Conservation (phyloP, 2,797 vertebrate species). For the Pseudochromis fuscus region DNA sequence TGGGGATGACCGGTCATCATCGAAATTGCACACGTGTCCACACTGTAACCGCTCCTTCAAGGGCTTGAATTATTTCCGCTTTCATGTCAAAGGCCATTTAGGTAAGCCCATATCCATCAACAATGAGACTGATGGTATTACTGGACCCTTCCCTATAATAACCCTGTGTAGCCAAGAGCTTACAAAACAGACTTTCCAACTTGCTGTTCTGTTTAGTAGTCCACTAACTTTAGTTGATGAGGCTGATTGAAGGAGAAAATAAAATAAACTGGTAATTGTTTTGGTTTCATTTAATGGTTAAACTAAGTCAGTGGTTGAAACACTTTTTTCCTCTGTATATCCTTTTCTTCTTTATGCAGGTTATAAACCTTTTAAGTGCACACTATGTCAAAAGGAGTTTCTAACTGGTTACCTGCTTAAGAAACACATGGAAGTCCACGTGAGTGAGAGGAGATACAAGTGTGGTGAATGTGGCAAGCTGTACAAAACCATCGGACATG, state of each 20-base stretch:
- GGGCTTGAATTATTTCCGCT: constrained; percentile 88
- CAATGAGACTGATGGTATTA: background rate
- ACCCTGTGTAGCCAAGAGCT: too few relatives aligned
- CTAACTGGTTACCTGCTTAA: constrained; percentile 95
- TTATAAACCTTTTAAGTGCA: constrained; percentile 92
- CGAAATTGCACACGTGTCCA: constrained; percentile 87
- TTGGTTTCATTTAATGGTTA: too few relatives aligned
- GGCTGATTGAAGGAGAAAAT: too few relatives aligned
- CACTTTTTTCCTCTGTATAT: background rate
- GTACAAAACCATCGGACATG: constrained; percentile 96
- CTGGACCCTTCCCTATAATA: background rate
- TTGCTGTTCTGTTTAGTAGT: too few relatives aligned
- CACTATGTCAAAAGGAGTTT: constrained; percentile 94
- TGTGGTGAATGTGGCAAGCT: constrained; percentile 98
- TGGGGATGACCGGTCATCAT: constrained; percentile 58
- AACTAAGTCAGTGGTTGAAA: too few relatives aligned
- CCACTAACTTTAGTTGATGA: too few relatives aligned
- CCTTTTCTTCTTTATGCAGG: constrained; percentile 75
- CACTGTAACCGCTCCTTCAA: constrained; percentile 92
- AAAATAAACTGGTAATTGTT: too few relatives aligned
- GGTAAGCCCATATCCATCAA: constrained; percentile 80
- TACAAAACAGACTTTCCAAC: too few relatives aligned
- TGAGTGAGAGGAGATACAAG: constrained; percentile 94
- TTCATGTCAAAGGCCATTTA: constrained; percentile 91
- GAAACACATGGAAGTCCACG: constrained; percentile 95